phyloP scores from a whole-genome alignment of 2,113 vertebrate genomes.

The Oxyruncus cristatus region DNA sequence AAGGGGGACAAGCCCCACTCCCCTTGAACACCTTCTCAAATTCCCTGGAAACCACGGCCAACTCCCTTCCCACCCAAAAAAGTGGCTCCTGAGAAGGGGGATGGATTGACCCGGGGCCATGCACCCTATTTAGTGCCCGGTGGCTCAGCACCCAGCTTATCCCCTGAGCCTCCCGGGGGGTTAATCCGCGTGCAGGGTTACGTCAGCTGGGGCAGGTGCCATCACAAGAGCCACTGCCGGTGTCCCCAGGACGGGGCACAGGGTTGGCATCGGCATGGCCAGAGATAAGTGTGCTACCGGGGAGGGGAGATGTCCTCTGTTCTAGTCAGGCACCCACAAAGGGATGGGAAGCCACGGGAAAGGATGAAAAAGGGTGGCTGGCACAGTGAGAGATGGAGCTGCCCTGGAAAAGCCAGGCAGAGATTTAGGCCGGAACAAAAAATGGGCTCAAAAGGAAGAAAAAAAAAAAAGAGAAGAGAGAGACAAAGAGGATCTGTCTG shows the following conservation, averaged over 20 bases:
- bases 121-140: background rate
- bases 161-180: background rate
- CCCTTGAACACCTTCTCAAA: background rate
- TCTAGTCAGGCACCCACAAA: background rate
- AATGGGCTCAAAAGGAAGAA: background rate
- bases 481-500: conserved; percentile 34
- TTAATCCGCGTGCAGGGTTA: background rate
- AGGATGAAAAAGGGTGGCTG: background rate
- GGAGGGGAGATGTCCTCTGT: background rate
- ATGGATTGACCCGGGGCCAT: background rate
- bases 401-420: background rate
- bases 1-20: background rate
- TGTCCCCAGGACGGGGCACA: accelerated
- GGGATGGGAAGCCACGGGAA: background rate
- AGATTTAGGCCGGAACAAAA: background rate
- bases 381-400: background rate
- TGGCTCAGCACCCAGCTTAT: conserved; percentile 45
- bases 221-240: background rate
- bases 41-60: accelerated
- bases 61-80: background rate
- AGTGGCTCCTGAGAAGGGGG: background rate
- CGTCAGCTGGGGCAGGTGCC: background rate
- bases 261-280: background rate
- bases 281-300: background rate
- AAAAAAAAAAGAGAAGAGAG: background rate